Evolutionary conservation across 2,113 vertebrate genomes (phyloP), one percentile per base, ranked within the genome.

Genomic region (Catharus fuscescens): DNA sequence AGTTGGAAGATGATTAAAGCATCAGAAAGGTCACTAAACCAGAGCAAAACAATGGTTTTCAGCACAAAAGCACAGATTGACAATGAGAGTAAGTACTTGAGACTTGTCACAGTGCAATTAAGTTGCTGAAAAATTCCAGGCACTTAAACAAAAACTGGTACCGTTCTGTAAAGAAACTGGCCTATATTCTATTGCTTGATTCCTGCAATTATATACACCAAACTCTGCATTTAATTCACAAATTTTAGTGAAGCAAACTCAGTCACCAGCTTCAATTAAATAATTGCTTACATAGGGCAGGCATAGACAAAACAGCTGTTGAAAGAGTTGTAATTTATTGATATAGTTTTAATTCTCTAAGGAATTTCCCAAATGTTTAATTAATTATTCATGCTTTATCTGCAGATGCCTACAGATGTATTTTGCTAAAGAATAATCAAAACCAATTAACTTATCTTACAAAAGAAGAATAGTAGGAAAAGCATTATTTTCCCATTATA

Each of bases 1-100:
- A 99, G 97, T 97, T 99, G 99, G 93, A 99, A 98, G 83, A 98
- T 98, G 76, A 98, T 98, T 93, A 98, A 87, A 59, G 98, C 98
- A 94, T 98, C 98, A 59, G 90, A 92, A 62, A 98, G 98, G 97
- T 99, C 98, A 98, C 98, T 98, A 97, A 91, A 96, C 96, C 80
- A 67, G 70, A 86, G 50, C 24, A 69, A 60, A 96, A 62, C 40
- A 88, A 29, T 3, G 11, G 2, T 32, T 77, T 80, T 60, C 70
- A 79, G 69, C 71, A 88, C 21, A 60, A 60, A 59, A 80, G 5
- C 18, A 59, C n/a, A 45, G 50, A 52, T 1, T 42, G 38, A 81
- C n/a, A 56, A 44, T 45, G 18, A 44, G 76, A 83, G 16, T 18
- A 85, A 90, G 40, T 61, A 50, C 7, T 14, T 57, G 8, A 79